Evolutionary conservation across 2,888 invertebrate genomes (phyloP), one percentile per base, ranked within the genome.

Genomic region (Acrocera orbiculus): DNA sequence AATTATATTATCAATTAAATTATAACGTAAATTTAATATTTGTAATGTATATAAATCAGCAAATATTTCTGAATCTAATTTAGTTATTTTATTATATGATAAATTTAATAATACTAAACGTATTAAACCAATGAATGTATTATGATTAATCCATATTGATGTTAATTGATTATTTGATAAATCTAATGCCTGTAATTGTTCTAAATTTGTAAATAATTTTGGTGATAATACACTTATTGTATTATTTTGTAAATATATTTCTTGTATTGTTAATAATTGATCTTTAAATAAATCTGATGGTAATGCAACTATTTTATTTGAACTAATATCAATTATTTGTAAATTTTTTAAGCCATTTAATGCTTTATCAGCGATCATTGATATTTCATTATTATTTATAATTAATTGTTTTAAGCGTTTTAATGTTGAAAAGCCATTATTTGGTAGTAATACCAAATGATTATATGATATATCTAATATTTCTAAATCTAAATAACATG

Each of bases 221-320:
- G 85, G 81, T 44, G 86, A 80, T 44, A 90, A 66, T 27, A 79
- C 78, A 54, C 78, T 77, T 47, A 92, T 78, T 15, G 86, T 83
- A 66, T 90, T 90, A 62, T 89, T 89, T 60, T 86, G 83, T 53
- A 89, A 63, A 61, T 86, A 80, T 51, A 90, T 76, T 62, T 89
- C 87, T 62, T 80, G 82, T 47, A 90, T 76, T 40, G 76, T 73
- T 42, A 73, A 73, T 32, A 73, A 66, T 49, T 76, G 72, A 60
- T 86, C 85, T 53, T 70, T 69, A 52, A 92, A 87, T 43, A 92
- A 63, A 51, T 80, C 79, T 41, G 81, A 74, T 27, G 92, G 90
- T 45, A 93, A 66, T 33, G 83, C 80, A 24, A 80, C 80, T 42
- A 93, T 75, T 66, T 82, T 79, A 61, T 93, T 93, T 49, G 83